These are phyloP conservation scores for Drosophila miranda DNA, from an alignment of 1,140 invertebrate genomes.

Conservation along the genomic window DNA sequence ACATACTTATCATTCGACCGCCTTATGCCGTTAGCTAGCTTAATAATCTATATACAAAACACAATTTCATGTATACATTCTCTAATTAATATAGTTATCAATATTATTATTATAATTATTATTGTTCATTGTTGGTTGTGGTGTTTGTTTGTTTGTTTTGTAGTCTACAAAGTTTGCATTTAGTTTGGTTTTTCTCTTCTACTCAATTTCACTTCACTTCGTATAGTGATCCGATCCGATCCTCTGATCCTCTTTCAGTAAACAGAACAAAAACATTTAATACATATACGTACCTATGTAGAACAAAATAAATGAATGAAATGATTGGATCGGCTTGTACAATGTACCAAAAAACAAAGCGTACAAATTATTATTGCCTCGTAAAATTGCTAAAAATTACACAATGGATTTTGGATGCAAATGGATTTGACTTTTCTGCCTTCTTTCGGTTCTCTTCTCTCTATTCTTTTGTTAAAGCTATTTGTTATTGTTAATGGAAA, in stretches of 20 bases:
- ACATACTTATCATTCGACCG: too few relatives aligned
- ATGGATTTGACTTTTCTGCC: constrained; percentile 16
- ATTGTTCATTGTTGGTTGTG: constrained; percentile 68
- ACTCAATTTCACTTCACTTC: constrained; percentile 13
- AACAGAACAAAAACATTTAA: constrained; percentile 71
- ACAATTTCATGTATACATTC: constrained; percentile 54
- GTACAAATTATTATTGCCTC: constrained; percentile 48
- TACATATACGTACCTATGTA: constrained; percentile 40
- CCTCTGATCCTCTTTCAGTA: constrained; percentile 41
- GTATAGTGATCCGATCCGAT: constrained; percentile 8
- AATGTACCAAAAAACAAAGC: constrained; percentile 37
- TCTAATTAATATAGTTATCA: constrained; percentile 64
- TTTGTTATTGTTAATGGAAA: constrained; percentile 76
- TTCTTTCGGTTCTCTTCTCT: constrained; percentile 3
- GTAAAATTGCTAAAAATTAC: constrained; percentile 27
- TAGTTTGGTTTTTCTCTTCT: constrained; percentile 42
- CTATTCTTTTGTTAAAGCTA: constrained; percentile 67
- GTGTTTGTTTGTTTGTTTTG: constrained; percentile 45
- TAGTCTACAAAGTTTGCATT: constrained; percentile 71
- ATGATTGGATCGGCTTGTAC: constrained; percentile 32
- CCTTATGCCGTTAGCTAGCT: too few relatives aligned
- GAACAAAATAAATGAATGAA: constrained; percentile 42
- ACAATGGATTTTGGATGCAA: constrained; percentile 26
- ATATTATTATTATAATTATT: constrained; percentile 70
- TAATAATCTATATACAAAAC: not conserved